phyloP scores from a whole-genome alignment of 2,797 vertebrate species.

The Tarsius wallacei region DNA sequence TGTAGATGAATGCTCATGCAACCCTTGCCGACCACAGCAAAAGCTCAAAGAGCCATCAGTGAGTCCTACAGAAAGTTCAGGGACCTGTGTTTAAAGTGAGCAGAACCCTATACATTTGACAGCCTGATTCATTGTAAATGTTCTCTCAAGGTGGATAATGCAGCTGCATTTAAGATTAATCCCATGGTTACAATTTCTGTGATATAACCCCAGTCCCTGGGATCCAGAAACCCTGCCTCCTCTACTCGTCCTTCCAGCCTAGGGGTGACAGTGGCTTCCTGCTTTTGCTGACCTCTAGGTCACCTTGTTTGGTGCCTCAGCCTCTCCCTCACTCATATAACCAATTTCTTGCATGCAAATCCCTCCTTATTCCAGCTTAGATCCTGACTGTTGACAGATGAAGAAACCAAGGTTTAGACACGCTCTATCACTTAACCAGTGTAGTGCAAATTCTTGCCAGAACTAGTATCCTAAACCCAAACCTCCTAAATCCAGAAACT shows the following conservation, averaged over 20 bases:
- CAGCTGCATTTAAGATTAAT: background rate
- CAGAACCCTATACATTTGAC: background rate
- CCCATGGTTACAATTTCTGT: no score
- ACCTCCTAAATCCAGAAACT: background rate
- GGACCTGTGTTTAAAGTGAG: background rate
- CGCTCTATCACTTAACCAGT: background rate
- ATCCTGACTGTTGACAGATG: background rate
- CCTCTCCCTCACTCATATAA: background rate
- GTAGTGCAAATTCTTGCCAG: background rate
- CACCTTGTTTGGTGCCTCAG: background rate
- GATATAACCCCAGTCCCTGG: no score
- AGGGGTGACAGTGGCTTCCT: background rate
- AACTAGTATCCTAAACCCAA: background rate
- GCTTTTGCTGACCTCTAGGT: background rate
- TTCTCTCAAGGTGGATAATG: background rate
- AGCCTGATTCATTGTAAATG: background rate
- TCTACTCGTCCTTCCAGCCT: background rate
- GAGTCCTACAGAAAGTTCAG: background rate
- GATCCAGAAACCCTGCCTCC: background rate
- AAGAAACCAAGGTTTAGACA: slow-evolving; percentile 2
- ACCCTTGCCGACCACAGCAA: background rate
- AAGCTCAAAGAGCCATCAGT: background rate
- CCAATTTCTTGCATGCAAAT: background rate
- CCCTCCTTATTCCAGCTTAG: background rate
- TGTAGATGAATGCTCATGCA: background rate